Evolutionary conservation across 2,797 vertebrate species (phyloP), one percentile per base, ranked within the genome.

Genomic region (Coregonus suidteri): DNA sequence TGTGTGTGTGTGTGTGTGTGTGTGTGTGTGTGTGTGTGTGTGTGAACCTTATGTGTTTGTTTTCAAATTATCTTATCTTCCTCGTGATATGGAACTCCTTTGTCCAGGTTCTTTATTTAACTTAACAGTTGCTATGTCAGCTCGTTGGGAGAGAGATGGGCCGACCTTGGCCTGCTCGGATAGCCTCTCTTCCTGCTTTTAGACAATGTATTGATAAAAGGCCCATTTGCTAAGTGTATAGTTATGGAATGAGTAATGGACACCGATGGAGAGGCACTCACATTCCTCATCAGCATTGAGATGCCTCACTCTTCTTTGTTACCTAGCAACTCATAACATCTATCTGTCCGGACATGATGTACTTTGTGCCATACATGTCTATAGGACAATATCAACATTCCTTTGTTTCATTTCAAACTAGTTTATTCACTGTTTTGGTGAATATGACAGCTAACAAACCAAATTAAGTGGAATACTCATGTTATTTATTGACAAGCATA

Each of bases 151-250:
- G 69, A 67, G 75, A 69, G 56, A 59, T n/a, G 11, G 64, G 41
- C 52, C 34, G 56, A 65, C 35, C 25, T 34, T 25, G 16, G 25
- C 13, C 71, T 71, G 41, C 34, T 16, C 70, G 75, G 71, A 81
- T 76, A 76, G 54, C 67, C 73, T 70, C 75, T 62, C 74, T 82
- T 84, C 79, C 81, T 84, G 83, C 83, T 81, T 78, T 83, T 83
- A 86, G 75, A 82, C 77, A 53, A 11, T 20, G 51, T 83, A 80
- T 73, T 77, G 83, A 89, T 86, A 81, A 82, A 77, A 76, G 80
- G 35, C 65, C 66, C 76, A 71, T 75, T 81, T 76, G 54, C 75
- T 76, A 75, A 81, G 77, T 78, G 82, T 82, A 70, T 62, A 77
- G 62, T 67, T 73, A 70, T 68, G 77, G 79, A 72, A 77, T 37